Evolutionary conservation across 2,888 invertebrate genomes (phyloP), one percentile per base, ranked within the genome.

Genomic region (Morpho helenor): DNA sequence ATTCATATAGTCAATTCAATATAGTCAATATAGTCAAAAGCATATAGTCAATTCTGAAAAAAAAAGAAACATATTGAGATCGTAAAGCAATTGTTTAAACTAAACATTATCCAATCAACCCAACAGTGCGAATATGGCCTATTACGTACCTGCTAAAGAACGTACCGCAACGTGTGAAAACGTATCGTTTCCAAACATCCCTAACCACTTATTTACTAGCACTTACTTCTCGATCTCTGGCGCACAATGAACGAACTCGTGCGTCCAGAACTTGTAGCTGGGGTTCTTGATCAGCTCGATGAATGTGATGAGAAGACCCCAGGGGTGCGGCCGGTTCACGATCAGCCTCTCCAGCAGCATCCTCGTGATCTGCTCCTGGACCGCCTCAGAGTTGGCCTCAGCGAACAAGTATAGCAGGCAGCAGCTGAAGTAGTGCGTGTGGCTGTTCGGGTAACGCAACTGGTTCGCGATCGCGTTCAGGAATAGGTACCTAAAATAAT

Each of bases 361-460:
- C 75, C 99, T 91, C 0, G 98, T 99, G 56, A 99, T 99, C 83
- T 99, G 99, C 84, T 99, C 99, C 72, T 99, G 99, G 62, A 99
- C 98, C 7, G 98, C 97, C 84, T 99, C 98, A 0, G 97, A 96
- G 78, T 99, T 98, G 7, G 99, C 98, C 83, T 99, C 99, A 50
- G 97, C 97, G 87, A 99, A 99, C 70, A 99, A 91, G 84, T 99
- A 99, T 65, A 99, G 92, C 54, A 99, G 93, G 44, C 98, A 97
- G 82, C 99, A 99, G 76, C 99, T 99, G 92, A 99, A 99, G 91
- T 99, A 99, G 91, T 99, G 99, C 22, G 99, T 99, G 89, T 99
- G 99, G 77, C 98, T 99, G 88, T 99, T 99, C 8, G 99, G 99
- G 87, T 99, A 99, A 31, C 99, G 94, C 73, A 99, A 91, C 80